These are phyloP conservation scores for Tenrec ecaudatus DNA, from an alignment of 2,113 vertebrate species.

Conservation along the genomic window DNA sequence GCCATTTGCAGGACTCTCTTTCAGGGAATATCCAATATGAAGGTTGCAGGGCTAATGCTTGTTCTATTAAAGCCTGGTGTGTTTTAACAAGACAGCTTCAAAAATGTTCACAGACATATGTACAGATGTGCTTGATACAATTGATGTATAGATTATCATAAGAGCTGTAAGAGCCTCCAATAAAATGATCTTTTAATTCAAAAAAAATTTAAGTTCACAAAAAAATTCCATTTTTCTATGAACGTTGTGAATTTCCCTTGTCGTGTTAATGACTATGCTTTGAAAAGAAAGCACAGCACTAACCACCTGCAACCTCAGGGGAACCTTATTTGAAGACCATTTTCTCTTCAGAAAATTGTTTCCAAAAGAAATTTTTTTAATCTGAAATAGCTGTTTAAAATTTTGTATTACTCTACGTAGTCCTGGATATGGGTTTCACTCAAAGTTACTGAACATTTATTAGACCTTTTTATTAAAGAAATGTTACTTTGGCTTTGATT, in stretches of 20 bases:
- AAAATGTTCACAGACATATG: too few relatives aligned
- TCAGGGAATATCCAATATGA: background rate
- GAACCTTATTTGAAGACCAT: background rate
- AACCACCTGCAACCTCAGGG: background rate
- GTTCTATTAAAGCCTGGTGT: background rate
- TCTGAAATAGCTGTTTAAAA: constrained; percentile 42
- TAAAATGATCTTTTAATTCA: too few relatives aligned
- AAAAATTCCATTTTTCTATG: too few relatives aligned
- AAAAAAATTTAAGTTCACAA: too few relatives aligned
- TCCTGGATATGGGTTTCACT: constrained; percentile 31
- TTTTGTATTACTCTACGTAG: background rate
- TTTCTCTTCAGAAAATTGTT: constrained; percentile 51
- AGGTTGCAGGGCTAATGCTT: background rate
- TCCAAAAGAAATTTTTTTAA: constrained; percentile 46
- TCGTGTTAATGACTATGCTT: background rate
- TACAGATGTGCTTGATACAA: too few relatives aligned
- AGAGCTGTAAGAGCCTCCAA: too few relatives aligned
- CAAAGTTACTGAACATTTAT: constrained; percentile 38
- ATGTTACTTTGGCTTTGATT: constrained; percentile 26
- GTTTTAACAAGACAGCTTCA: too few relatives aligned
- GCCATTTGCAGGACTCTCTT: background rate
- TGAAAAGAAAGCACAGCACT: background rate
- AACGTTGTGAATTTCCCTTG: too few relatives aligned
- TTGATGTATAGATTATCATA: too few relatives aligned
- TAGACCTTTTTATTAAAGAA: constrained; percentile 47